Evolutionary conservation across 2,797 vertebrate genomes (phyloP).

Genomic region (Hylomyscus alleni): DNA sequence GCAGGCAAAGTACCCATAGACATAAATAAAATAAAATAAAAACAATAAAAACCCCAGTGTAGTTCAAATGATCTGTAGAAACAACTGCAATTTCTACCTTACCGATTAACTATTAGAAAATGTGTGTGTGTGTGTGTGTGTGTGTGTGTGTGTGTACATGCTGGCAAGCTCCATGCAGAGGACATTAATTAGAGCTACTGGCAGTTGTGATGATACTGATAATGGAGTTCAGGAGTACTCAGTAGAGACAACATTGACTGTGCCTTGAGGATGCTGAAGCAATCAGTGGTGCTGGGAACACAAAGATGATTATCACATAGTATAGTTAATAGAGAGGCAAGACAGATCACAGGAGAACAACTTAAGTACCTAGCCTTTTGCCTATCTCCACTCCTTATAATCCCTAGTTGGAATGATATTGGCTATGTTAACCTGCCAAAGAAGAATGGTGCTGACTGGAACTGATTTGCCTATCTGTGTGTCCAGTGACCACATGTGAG

Average conservation of each 20-base stretch:
- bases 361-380: neutral
- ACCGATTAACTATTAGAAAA: neutral
- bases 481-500: neutral
- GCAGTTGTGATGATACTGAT: neutral
- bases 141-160: neutral
- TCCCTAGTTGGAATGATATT: neutral
- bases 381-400: accelerated
- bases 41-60: neutral
- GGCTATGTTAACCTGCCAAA: neutral
- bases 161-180: neutral
- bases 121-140: neutral
- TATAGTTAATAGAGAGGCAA: neutral
- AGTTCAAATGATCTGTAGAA: neutral
- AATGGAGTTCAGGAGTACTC: neutral
- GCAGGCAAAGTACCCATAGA: neutral
- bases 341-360: neutral
- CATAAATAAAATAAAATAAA: neutral
- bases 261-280: neutral
- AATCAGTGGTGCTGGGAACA: neutral
- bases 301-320: neutral
- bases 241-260: neutral
- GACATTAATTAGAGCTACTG: neutral
- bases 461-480: neutral
- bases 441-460: neutral
- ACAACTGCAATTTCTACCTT: neutral